Conservation (phyloP, 2,888 invertebrate genomes). For the Andrena bicolor region DNA sequence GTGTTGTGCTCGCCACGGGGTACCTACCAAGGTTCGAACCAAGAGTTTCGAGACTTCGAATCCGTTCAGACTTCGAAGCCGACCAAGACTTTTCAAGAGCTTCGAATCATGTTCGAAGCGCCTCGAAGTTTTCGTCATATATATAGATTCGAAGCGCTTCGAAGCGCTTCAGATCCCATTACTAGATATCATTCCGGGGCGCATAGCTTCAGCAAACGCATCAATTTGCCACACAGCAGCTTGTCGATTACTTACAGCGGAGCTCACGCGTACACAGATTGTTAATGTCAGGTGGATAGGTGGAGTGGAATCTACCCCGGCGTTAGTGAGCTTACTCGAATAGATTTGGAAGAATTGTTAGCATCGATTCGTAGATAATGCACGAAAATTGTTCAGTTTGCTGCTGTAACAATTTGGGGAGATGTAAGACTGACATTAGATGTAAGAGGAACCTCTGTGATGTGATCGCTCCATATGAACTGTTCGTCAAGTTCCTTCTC, state of each 20-base stretch:
- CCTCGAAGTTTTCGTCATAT: no score
- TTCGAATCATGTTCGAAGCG: no score
- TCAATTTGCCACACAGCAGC: background rate
- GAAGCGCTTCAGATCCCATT: no score
- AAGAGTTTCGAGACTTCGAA: no score
- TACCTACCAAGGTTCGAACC: no score
- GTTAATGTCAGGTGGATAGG: background rate
- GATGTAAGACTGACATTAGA: constrained; percentile 12
- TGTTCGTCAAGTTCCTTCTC: background rate
- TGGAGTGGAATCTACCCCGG: background rate
- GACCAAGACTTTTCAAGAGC: no score
- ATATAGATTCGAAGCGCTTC: no score
- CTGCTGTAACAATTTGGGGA: constrained; percentile 1
- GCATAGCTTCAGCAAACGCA: background rate
- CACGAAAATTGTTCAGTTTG: background rate
- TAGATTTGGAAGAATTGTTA: background rate
- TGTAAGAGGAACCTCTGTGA: background rate
- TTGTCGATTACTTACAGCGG: background rate
- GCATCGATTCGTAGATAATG: background rate
- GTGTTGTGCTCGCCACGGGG: no score
- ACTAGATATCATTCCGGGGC: background rate
- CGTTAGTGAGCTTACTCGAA: background rate
- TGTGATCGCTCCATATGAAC: background rate
- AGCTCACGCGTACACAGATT: background rate
- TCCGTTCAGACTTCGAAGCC: no score